These are phyloP conservation scores for Hyalella azteca DNA, from an alignment of 2,888 invertebrate species.

Conservation along the genomic window DNA sequence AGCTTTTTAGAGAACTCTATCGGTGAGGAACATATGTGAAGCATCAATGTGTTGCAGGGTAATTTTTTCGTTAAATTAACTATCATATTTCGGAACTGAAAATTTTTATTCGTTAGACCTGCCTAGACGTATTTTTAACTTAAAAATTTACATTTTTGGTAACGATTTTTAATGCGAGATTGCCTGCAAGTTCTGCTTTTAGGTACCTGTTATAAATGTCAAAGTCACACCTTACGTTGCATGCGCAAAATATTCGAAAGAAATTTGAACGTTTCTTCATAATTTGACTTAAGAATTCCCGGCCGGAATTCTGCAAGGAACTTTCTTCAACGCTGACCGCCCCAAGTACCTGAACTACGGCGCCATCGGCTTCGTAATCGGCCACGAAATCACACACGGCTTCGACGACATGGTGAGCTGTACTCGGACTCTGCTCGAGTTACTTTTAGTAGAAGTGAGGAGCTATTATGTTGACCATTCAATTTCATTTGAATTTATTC, in stretches of 20 bases:
- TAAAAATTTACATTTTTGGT: too few relatives aligned
- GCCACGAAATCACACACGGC: constrained; percentile 90
- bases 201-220: too few relatives aligned
- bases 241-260: too few relatives aligned
- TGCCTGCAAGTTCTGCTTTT: too few relatives aligned
- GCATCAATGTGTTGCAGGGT: not conserved
- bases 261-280: too few relatives aligned
- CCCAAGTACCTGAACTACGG: constrained; percentile 92
- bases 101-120: too few relatives aligned
- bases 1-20: constrained; percentile 85
- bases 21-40: constrained; percentile 69
- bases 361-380: constrained; percentile 88
- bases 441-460: not conserved
- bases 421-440: not conserved
- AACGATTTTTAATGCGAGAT: too few relatives aligned
- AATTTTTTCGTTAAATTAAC: not conserved
- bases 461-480: too few relatives aligned
- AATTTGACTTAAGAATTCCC: constrained; percentile 91
- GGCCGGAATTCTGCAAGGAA: constrained; percentile 89
- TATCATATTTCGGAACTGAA: too few relatives aligned
- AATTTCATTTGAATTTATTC: too few relatives aligned
- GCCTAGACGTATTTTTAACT: too few relatives aligned
- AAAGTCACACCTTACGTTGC: too few relatives aligned
- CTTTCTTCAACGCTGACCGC: constrained; percentile 85
- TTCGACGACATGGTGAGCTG: constrained; percentile 76